A percentile compares a stretch with the other conserved stretches of the same genome.
These are phyloP conservation scores for Catharus ustulatus DNA, from an alignment of 2,797 vertebrate genomes.

Conservation along the genomic window DNA sequence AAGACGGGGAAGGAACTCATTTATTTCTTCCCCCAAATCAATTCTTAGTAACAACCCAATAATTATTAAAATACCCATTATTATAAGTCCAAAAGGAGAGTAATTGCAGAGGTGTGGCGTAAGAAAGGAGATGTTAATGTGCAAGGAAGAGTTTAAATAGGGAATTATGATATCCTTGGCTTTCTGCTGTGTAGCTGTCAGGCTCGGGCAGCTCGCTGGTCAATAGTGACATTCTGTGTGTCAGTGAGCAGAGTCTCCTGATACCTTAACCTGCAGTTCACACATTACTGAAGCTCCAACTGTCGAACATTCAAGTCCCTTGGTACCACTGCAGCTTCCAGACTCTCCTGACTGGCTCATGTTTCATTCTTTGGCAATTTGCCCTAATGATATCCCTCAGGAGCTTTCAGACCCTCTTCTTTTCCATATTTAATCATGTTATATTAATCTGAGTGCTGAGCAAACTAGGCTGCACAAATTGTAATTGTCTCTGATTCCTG, in stretches of 20 bases:
- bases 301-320: slow-evolving; percentile 87
- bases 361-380: slow-evolving; percentile 99
- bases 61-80: slow-evolving; percentile 59
- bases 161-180: slow-evolving; percentile 76
- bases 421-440: slow-evolving; percentile 96
- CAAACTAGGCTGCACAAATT: slow-evolving; percentile 69
- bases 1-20: neutral
- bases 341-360: slow-evolving; percentile 95
- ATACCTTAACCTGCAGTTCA: slow-evolving; percentile 83
- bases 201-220: slow-evolving; percentile 84
- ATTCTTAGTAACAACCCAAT: slow-evolving; percentile 29
- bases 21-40: slow-evolving; percentile 30
- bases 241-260: slow-evolving; percentile 88
- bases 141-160: slow-evolving; percentile 65
- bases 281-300: slow-evolving; percentile 89
- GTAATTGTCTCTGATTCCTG: slow-evolving; percentile 29
- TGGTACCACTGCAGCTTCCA: slow-evolving; percentile 86
- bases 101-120: slow-evolving; percentile 30
- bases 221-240: slow-evolving; percentile 93
- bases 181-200: slow-evolving; percentile 77
- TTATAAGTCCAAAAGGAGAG: slow-evolving; percentile 16
- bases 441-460: slow-evolving; percentile 91
- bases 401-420: slow-evolving; percentile 90
- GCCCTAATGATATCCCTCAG: slow-evolving; percentile 98
- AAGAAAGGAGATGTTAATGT: slow-evolving; percentile 61